Base-by-base conservation (phyloP, 2,888 invertebrate species). In the Philereme transversata region DNA sequence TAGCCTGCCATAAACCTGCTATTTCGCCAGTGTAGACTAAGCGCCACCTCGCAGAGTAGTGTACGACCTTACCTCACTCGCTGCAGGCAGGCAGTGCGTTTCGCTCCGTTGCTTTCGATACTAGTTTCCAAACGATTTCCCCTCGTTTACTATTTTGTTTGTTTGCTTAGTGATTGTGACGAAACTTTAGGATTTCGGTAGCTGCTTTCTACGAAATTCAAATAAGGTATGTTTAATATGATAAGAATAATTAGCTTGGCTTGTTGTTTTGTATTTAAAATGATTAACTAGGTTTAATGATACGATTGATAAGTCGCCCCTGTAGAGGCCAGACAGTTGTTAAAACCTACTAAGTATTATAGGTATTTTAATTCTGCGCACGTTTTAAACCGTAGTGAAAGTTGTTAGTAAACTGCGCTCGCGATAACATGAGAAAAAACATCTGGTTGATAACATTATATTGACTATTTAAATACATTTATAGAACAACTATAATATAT, bases 81-180 rank as follows among this genome's bases (percentile, higher is more conserved):
- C 51, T 71, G 67, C 72, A 76, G 76, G 67, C 72, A 76, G 76
- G 67, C 87, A 87, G 88, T 87, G 75, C 70, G 83, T 79, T 76
- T 70, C 82, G 81, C 78, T 80, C 77, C 75, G 80, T 68, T 73
- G 83, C 71, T 70, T 73, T 60, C 73, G 76, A 67, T 74, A 71
- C 80, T 81, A 77, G 48, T 59, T 62, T 52, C 53, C 65, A 61
- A 68, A 50, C 67, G 64, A 64, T 69, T 66, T 72, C 63, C 61
- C 59, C 52, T 56, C 40, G 44, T 57, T 53, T 22, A 52, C 56
- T 59, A 57, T 65, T 61, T 58, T 54, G 38, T 49, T 55, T 58
- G 4, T 38, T 41, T 54, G 50, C 40, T 51, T 56, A 47, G 51
- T 58, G 55, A 55, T 50, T 5, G 48, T 34, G 22, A 3, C 11